Evolutionary conservation across 2,888 invertebrate genomes (phyloP), one percentile per base, ranked within the genome.

Genomic region (Pyrgus malvae): DNA sequence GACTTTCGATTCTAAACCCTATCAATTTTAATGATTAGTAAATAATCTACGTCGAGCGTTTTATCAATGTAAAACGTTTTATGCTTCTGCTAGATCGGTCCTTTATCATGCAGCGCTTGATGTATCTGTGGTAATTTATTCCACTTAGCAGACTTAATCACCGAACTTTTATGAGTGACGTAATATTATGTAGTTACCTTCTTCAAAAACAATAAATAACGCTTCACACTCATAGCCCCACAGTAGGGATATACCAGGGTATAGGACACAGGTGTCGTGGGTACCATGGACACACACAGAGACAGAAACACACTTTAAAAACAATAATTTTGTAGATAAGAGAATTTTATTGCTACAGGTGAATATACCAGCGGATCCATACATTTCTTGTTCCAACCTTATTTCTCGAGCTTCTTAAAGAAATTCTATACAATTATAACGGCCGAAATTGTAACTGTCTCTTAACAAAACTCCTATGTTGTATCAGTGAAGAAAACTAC

Each of bases 381-480:
- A 31, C 7, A 14, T 70, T 71, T 67, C 56, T 58, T 73, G 72
- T 79, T 72, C 64, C 55, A 64, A 66, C 62, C 60, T 60, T 68
- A 63, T 70, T 77, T 74, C 74, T 70, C 67, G 62, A 59, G 69
- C 67, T 70, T 70, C 73, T 82, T 80, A 88, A 85, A 79, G 80
- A 82, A 88, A 85, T 88, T 84, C 84, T 89, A 88, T 89, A 89
- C 87, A 90, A 90, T 90, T 89, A 90, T 89, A 90, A 90, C 90
- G 89, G 89, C 85, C 86, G 65, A 88, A 86, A 89, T 83, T 81
- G 87, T 90, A 90, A 90, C 89, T 85, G 88, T 90, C 84, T 81
- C 74, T 76, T 75, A 72, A 82, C 80, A 80, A 83, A 83, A 81
- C 76, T 79, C 74, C 72, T 76, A 78, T 68, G 71, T 74, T 77